phyloP scores from a whole-genome alignment of 2,888 invertebrate genomes.

The Drosophila pullipes region DNA sequence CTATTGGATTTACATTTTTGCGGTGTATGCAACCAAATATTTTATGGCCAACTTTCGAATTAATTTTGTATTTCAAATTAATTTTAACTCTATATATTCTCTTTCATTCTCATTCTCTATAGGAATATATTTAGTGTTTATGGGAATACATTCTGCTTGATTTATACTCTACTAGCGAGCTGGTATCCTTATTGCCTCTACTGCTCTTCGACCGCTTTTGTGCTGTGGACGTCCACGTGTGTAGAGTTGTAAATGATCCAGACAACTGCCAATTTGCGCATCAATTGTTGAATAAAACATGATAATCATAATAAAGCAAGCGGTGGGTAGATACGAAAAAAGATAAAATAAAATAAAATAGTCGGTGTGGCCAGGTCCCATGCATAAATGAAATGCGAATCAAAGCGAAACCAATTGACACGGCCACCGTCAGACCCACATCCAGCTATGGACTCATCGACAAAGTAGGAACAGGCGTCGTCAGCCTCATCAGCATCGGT shows the following conservation, averaged over 20 bases:
- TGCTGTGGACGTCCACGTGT: conserved; percentile 53
- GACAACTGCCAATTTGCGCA: conserved; percentile 82
- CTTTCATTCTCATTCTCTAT: neutral
- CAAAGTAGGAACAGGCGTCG: conserved; percentile 31
- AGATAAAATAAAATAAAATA: conserved; percentile 71
- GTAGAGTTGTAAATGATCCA: conserved; percentile 80
- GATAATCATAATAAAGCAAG: conserved; percentile 78
- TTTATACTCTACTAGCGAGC: conserved; percentile 30
- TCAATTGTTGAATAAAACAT: conserved; percentile 82
- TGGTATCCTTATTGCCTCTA: conserved; percentile 18
- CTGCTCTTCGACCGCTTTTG: conserved; percentile 9
- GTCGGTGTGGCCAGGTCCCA: conserved; percentile 56
- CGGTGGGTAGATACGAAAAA: conserved; percentile 10
- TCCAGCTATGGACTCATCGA: conserved; percentile 32
- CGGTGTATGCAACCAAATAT: neutral
- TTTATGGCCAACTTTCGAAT: neutral
- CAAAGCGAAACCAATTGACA: conserved; percentile 79
- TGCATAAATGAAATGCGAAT: conserved; percentile 79
- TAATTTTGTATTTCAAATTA: neutral
- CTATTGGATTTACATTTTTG: neutral
- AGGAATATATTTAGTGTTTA: conserved; percentile 7
- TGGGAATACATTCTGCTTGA: conserved; percentile 40
- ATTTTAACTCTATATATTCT: neutral
- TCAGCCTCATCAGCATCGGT: conserved; percentile 21
- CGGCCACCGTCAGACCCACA: conserved; percentile 55